Base-by-base conservation (phyloP, 2,888 invertebrate genomes). In the Holacanthella duospinosa region DNA sequence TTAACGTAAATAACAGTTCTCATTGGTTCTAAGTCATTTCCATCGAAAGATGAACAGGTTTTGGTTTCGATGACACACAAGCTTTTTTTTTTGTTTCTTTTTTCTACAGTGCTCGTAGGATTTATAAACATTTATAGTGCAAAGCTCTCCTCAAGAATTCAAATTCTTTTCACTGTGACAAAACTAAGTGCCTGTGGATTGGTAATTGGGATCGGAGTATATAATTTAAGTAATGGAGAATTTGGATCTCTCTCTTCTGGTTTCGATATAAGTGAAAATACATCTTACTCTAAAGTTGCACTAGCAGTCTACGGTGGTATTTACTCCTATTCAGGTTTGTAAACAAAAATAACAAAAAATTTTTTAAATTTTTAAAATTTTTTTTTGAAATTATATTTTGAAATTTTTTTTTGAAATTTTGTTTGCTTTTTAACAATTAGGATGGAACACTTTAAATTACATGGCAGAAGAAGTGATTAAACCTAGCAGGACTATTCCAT, bases 401-500 rank as follows among this genome's bases (percentile, higher is more conserved):
- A 6, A 6, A 36, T 9, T 16, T 16, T 36, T 36, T 36, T 36
- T n/a, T n/a, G n/a, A n/a, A n/a, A n/a, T n/a, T n/a, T n/a, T n/a
- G n/a, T n/a, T n/a, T n/a, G n/a, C n/a, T n/a, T n/a, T n/a, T n/a
- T n/a, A n/a, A n/a, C n/a, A n/a, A n/a, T 36, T 36, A 36, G 36
- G 56, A 12, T 36, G 16, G 36, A 36, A 16, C 36, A 36, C 6
- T 36, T 36, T 36, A 16, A 36, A 36, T 36, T 36, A 12, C 36
- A 6, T 36, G 16, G 16, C 36, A 36, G 36, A 36, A 36, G 36
- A 36, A 36, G 9, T 36, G 36, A 36, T 36, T 79, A 93, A 96
- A 79, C 99, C n/a, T n/a, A n/a, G n/a, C n/a, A n/a, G 64, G 43
- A 72, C 69, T 66, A 60, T 72, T 24, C 72, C 72, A n/a, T 48